Percentiles rank a stretch among this genome's conserved stretches.
Evolutionary conservation across 2,888 invertebrate species (phyloP).

Genomic region (Ypsolopha sequella): DNA sequence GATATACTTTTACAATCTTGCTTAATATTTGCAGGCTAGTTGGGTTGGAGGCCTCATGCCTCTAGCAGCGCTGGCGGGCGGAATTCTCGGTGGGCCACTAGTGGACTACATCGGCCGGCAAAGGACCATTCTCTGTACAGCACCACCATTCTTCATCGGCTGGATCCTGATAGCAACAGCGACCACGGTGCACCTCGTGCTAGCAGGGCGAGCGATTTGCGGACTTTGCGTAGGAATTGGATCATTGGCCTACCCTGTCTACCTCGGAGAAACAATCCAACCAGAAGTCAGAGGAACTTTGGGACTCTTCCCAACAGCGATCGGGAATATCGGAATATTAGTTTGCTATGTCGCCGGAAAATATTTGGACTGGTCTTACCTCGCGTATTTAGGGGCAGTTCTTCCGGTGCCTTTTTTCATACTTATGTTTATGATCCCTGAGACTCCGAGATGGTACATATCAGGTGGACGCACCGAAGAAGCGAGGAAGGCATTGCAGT

Average conservation of each 20-base stretch:
- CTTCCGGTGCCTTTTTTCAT: constrained; percentile 84
- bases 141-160: constrained; percentile 83
- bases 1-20: background rate
- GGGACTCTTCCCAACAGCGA: constrained; percentile 87
- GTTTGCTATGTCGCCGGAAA: constrained; percentile 85
- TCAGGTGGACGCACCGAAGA: constrained; percentile 80
- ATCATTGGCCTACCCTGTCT: constrained; percentile 90
- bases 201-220: constrained; percentile 83
- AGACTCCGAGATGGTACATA: constrained; percentile 94
- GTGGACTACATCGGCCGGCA: constrained; percentile 90
- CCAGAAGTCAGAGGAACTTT: constrained; percentile 92
- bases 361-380: constrained; percentile 82
- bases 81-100: constrained; percentile 84
- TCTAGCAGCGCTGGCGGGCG: constrained; percentile 86
- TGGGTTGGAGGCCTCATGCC: constrained; percentile 94
- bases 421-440: constrained; percentile 89
- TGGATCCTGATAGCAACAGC: constrained; percentile 88
- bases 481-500: constrained; percentile 83
- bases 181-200: constrained; percentile 77
- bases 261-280: constrained; percentile 93
- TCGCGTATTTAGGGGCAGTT: constrained; percentile 83
- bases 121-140: constrained; percentile 83
- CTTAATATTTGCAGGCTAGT: constrained; percentile 70
- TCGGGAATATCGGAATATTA: constrained; percentile 88
- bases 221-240: constrained; percentile 92